Base-by-base conservation (phyloP, 2,888 invertebrate genomes). In the Anarsia innoxiella region DNA sequence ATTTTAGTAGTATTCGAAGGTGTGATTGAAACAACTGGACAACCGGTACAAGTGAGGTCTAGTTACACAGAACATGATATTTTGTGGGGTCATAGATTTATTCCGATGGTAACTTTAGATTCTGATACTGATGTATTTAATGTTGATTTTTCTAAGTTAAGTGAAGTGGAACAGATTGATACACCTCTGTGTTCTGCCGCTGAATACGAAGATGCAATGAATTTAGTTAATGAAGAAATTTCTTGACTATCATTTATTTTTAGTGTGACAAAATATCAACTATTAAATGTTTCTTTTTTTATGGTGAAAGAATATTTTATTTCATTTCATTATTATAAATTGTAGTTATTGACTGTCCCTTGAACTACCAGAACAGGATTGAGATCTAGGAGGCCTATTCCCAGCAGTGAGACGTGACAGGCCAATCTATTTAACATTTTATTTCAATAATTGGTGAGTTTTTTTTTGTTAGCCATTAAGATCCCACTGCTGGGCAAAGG, bases 1-100 rank as follows among this genome's bases (percentile, higher is more conserved):
- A 87, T 97, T 60, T 90, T 97, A 29, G 93, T 94, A 2, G 91
- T 96, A 28, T 87, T 97, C 16, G 96, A 96, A 79, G 97, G 96
- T 1, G 92, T 93, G 0, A 92, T 93, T 23, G 96, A 96, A 67
- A 94, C 94, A 1, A 97, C 97, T 0, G 94, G 93, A 0, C 93
- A 92, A 59, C 89, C 91, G 0, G 90, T 93, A 0, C 93, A 94
- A 69, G 93, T 93, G 0, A 86, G 93, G 37, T 91, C 94, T 0
- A 94, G 95, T 57, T 96, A 93, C 51, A 86, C 94, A 2, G 89
- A 91, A 2, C 87, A 84, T 32, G 95, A 96, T 65, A 91, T 96
- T 38, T 74, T 94, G 1, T 96, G 96, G 95, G 95, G 95, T 0
- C 93, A 95, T 61, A 86, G 93, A 31, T 96, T 95, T 66, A 90